phyloP scores from a whole-genome alignment of 2,888 invertebrate species.

The Serrognathus titanus region DNA sequence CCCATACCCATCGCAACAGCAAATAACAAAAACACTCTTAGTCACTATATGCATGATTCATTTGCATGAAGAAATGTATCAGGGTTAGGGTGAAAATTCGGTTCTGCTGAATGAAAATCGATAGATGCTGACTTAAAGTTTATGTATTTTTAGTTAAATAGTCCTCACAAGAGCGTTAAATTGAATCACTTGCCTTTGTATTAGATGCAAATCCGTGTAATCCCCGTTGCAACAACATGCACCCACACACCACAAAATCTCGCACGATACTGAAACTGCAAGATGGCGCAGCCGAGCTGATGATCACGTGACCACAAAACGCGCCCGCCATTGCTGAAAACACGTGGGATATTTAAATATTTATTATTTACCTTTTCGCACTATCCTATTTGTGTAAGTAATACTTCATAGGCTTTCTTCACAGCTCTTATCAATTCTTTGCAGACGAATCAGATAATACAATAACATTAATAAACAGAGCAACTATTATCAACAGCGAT shows the following conservation, averaged over 20 bases:
- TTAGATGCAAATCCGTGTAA: slow-evolving; percentile 35
- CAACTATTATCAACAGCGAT: too few species aligned
- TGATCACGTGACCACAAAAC: neutral
- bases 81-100: neutral
- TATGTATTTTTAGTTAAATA: neutral
- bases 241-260: slow-evolving; percentile 39
- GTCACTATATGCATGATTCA: slow-evolving; percentile 11
- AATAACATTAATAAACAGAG: too few species aligned
- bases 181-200: slow-evolving; percentile 31
- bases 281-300: slow-evolving; percentile 2
- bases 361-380: too few species aligned
- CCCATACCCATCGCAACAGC: neutral
- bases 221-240: slow-evolving; percentile 32
- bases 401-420: too few species aligned
- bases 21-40: neutral
- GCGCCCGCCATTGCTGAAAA: too few species aligned
- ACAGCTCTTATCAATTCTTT: too few species aligned
- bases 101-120: neutral
- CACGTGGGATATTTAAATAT: too few species aligned
- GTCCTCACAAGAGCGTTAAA: neutral
- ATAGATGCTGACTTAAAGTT: slow-evolving; percentile 10
- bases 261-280: slow-evolving; percentile 33
- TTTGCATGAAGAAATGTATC: slow-evolving; percentile 2
- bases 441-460: too few species aligned
- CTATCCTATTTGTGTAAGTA: too few species aligned